A percentile compares a stretch with the other conserved stretches of the same genome.
phyloP scores from a whole-genome alignment of 2,797 vertebrate genomes.

The Phoxinus dragarum region DNA sequence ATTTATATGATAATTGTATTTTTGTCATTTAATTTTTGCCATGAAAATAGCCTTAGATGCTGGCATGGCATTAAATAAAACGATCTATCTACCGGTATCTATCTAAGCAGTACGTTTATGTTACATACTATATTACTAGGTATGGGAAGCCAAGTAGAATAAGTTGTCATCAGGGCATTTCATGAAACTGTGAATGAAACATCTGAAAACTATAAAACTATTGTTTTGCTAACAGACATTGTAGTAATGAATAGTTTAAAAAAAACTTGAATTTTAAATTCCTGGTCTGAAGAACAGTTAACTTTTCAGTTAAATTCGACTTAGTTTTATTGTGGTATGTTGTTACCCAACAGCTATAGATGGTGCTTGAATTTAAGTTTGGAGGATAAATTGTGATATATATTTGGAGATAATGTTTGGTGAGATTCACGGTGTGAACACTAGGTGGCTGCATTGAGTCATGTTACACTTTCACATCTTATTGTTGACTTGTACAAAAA shows the following conservation, averaged over 20 bases:
- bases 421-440: conserved; percentile 53
- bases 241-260: neutral
- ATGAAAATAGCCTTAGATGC: too few species aligned
- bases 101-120: neutral
- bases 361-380: neutral
- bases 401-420: neutral
- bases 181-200: neutral
- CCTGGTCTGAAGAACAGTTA: neutral
- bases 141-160: neutral
- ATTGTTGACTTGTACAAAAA: neutral
- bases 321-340: neutral
- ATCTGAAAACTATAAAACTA: neutral
- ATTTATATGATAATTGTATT: too few species aligned
- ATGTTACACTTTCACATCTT: conserved; percentile 22
- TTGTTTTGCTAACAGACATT: neutral
- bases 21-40: too few species aligned
- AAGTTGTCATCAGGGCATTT: neutral
- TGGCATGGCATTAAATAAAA: too few species aligned
- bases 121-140: neutral
- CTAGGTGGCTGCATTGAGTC: conserved; percentile 81
- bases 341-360: neutral
- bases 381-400: neutral
- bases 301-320: neutral
- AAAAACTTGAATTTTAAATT: neutral
- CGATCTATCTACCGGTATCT: too few species aligned